Percentiles rank a stretch among this genome's conserved stretches.
phyloP scores from a whole-genome alignment of 2,888 invertebrate species.

The Panzeria rudis region DNA sequence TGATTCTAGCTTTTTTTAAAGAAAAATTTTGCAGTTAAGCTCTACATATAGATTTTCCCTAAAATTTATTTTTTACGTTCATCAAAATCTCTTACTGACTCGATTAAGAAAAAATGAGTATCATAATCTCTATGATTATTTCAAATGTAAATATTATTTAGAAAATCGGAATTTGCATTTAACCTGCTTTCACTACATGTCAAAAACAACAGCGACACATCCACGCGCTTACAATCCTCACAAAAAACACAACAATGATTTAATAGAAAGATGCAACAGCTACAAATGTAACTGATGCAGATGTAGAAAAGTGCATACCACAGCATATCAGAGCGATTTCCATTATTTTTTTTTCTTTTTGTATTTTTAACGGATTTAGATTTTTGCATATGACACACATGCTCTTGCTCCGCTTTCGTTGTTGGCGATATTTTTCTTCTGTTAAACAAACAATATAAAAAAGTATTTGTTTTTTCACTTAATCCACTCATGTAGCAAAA shows the following conservation, averaged over 20 bases:
- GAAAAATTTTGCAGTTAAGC: too few relatives aligned
- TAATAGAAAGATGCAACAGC: slow-evolving; percentile 60
- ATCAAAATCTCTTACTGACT: slow-evolving; percentile 10
- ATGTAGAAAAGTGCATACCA: slow-evolving; percentile 45
- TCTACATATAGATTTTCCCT: neutral
- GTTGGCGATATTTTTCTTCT: slow-evolving; percentile 13
- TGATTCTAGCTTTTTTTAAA: too few relatives aligned
- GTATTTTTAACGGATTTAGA: slow-evolving; percentile 22
- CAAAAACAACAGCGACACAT: slow-evolving; percentile 62
- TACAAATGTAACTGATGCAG: slow-evolving; percentile 17
- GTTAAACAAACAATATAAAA: slow-evolving; percentile 38
- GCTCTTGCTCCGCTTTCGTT: slow-evolving; percentile 48
- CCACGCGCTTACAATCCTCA: slow-evolving; percentile 54
- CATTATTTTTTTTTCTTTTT: slow-evolving; percentile 5
- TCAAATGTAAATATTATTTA: slow-evolving; percentile 50
- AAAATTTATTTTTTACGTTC: neutral
- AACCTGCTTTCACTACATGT: slow-evolving; percentile 78
- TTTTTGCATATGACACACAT: slow-evolving; percentile 60
- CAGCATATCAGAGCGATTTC: slow-evolving; percentile 30
- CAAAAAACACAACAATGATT: slow-evolving; percentile 46
- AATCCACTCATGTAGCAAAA: slow-evolving; percentile 49
- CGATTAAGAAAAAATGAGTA: neutral
- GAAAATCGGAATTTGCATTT: slow-evolving; percentile 75
- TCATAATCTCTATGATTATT: slow-evolving; percentile 33
- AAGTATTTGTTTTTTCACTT: slow-evolving; percentile 49